These are phyloP conservation scores for Lamellibrachia satsuma DNA, from an alignment of 2,888 invertebrate genomes.

Conservation along the genomic window DNA sequence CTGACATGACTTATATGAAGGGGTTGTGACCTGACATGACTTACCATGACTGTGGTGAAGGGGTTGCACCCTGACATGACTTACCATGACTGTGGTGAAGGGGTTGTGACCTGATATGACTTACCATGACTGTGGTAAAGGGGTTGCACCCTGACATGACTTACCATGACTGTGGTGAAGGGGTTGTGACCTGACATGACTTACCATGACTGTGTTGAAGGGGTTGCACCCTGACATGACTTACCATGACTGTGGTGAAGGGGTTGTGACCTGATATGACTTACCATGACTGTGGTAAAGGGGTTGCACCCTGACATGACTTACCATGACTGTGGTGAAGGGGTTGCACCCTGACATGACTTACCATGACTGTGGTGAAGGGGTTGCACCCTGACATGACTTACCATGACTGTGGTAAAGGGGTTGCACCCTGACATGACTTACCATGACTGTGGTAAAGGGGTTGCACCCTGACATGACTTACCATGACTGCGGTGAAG, in stretches of 20 bases:
- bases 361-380: neutral
- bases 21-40: no score
- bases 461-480: neutral
- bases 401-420: neutral
- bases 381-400: neutral
- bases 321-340: neutral
- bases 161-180: no score
- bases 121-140: neutral
- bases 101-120: neutral
- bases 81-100: no score
- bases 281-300: no score
- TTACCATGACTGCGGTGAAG: conserved; percentile 75
- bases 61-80: no score
- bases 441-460: neutral
- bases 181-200: conserved; percentile 69
- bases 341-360: neutral
- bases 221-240: no score
- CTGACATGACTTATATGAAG: conserved; percentile 69
- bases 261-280: no score
- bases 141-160: no score
- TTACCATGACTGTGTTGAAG: conserved; percentile 56
- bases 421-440: neutral
- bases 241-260: no score
- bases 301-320: neutral
- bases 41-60: no score